A percentile compares a stretch with the other conserved stretches of the same genome.
These are phyloP conservation scores for Panopea generosa DNA, from an alignment of 2,888 invertebrate species.

Conservation along the genomic window DNA sequence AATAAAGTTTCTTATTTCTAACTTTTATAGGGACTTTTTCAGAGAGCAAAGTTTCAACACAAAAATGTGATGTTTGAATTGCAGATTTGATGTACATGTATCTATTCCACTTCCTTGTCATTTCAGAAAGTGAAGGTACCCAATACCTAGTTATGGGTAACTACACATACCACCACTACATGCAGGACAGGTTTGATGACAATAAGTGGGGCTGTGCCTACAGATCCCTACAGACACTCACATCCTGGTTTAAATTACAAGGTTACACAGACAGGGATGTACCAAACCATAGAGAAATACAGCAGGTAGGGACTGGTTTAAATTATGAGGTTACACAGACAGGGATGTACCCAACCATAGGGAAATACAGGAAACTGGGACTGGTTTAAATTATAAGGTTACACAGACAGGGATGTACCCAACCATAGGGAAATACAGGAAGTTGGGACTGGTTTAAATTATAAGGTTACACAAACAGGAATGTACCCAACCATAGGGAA, in stretches of 20 bases:
- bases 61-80: no score
- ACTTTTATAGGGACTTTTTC: no score
- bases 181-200: conserved; percentile 95
- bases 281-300: conserved; percentile 92
- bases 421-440: no score
- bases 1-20: no score
- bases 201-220: conserved; percentile 99
- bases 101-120: no score
- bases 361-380: conserved; percentile 91
- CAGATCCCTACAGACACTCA: conserved; percentile 97
- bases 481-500: no score
- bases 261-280: conserved; percentile 88
- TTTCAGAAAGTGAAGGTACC: conserved; percentile 72
- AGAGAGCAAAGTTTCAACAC: no score
- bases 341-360: conserved; percentile 89
- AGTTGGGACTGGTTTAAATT: no score
- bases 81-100: no score
- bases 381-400: no score
- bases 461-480: no score
- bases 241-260: conserved; percentile 94
- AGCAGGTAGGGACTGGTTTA: conserved; percentile 87
- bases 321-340: conserved; percentile 85
- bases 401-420: no score
- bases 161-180: conserved; percentile 98
- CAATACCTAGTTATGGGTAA: conserved; percentile 90